Evolutionary conservation across 2,888 invertebrate genomes (phyloP).

Genomic region (Cenopis cana): DNA sequence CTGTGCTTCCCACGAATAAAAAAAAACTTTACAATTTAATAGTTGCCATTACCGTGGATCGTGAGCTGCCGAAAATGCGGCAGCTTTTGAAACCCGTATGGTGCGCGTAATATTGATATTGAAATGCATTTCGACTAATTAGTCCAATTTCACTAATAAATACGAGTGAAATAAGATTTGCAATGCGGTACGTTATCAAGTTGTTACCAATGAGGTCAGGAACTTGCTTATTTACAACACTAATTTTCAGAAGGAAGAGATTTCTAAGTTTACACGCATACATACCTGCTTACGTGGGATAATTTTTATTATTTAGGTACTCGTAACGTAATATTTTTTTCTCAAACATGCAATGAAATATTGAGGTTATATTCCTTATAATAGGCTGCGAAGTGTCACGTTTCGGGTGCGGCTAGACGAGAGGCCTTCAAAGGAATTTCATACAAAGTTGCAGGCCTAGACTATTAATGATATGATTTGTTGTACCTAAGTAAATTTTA

Average conservation of each 20-base stretch:
- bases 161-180: conserved; percentile 14
- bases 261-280: not conserved
- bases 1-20: conserved; percentile 73
- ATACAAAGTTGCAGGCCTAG: no score
- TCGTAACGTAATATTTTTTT: no score
- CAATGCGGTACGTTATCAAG: conserved; percentile 9
- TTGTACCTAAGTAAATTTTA: no score
- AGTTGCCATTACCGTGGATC: conserved; percentile 69
- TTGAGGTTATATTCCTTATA: no score
- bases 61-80: conserved; percentile 62
- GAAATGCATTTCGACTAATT: conserved; percentile 35
- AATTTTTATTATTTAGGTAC: no score
- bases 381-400: no score
- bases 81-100: conserved; percentile 53
- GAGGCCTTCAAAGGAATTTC: no score
- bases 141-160: conserved; percentile 29
- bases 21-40: conserved; percentile 63
- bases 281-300: not conserved
- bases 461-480: no score
- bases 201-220: conserved; percentile 1
- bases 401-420: no score
- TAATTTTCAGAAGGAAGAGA: not conserved
- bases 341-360: no score
- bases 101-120: conserved; percentile 34
- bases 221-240: not conserved